Evolutionary conservation across 2,113 vertebrate species (phyloP), one percentile per base, ranked within the genome.

Genomic region (Pyxicephalus adspersus): DNA sequence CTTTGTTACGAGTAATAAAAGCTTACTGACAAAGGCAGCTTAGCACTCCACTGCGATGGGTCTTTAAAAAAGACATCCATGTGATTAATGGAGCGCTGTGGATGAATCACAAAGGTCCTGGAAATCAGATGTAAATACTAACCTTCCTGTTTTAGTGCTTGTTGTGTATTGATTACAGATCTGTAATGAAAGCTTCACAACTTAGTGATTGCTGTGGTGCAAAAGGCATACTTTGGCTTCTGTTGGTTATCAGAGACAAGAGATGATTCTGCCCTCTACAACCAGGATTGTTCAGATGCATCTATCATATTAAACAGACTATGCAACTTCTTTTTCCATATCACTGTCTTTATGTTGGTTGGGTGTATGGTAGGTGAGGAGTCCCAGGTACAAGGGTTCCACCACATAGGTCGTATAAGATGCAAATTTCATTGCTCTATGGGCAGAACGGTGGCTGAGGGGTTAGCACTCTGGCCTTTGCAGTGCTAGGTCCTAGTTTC

Each of bases 151-250:
- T 58, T 50, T 29, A 68, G 17, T 45, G 45, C 6, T 60, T 28
- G 55, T n/a, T 64, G 19, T 50, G 54, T 80, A 80, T 80, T 61
- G 65, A 80, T 80, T 61, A 70, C 60, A 28, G 23, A 70, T 80
- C 55, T 55, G 22, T 60, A 66, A 66, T 19, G 13, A 65, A 77
- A 65, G 50, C 3, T 20, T 73, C 11, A 34, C 26, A n/a, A 58
- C 3, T 15, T 73, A 58, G 70, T 2, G 31, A 11, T 61, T 2
- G 4, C 22, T 26, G 3, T 17, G 34, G 20, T 22, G 22, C 13
- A n/a, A 15, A 58, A 54, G 22, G 18, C 5, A 34, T 5, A 7
- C 51, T 25, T 29, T 31, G 19, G 25, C 9, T n/a, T 19, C 26
- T 2, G 4, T 4, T 28, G 28, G 68, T n/a, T 45, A 45, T 45